A percentile compares a stretch with the other conserved stretches of the same genome.
phyloP scores from a whole-genome alignment of 2,888 invertebrate genomes.

The Eupithecia insigniata region DNA sequence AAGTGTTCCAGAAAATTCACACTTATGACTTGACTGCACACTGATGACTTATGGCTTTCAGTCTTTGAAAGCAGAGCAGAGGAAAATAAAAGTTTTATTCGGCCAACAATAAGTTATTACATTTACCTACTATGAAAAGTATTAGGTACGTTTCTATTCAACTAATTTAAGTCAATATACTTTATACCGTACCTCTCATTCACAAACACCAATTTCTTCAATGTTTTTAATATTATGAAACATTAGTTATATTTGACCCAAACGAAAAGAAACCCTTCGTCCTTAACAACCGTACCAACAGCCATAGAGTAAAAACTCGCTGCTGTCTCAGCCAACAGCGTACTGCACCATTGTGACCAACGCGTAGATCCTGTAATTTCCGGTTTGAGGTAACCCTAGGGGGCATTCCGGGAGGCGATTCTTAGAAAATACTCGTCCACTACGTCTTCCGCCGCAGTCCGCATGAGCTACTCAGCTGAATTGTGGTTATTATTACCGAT shows the following conservation, averaged over 20 bases:
- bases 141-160: neutral
- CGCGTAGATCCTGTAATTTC: constrained; percentile 6
- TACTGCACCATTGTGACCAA: neutral
- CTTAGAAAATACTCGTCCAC: constrained; percentile 32
- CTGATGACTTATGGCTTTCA: neutral
- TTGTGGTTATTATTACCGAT: constrained; percentile 40
- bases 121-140: neutral
- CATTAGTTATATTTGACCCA: neutral
- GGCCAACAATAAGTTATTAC: neutral
- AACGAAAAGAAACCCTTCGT: neutral
- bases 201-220: neutral
- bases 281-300: neutral
- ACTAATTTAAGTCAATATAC: neutral
- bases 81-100: neutral
- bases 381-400: constrained; percentile 25
- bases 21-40: neutral
- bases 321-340: too few species aligned
- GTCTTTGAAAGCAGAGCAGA: neutral
- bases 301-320: too few species aligned
- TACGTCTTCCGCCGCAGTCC: constrained; percentile 54
- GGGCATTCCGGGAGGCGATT: constrained; percentile 30
- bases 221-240: neutral
- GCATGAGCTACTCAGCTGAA: constrained; percentile 45
- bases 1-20: neutral
- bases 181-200: neutral